Conservation (phyloP, 1,140 invertebrate genomes). For the Theocolax elegans region DNA sequence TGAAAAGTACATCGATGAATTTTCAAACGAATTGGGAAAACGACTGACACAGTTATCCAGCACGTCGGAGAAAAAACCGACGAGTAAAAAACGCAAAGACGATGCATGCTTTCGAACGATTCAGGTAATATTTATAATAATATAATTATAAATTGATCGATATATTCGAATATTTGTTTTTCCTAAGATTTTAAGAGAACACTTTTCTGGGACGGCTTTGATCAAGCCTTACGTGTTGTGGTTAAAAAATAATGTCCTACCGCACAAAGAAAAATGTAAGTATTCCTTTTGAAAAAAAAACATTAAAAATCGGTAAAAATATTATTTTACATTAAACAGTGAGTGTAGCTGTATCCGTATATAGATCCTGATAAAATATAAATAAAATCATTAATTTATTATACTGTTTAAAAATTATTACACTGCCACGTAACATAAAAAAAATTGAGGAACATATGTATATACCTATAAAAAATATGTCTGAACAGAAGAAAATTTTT, state of each 20-base stretch:
- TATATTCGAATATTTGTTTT: no score
- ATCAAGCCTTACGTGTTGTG: constrained; percentile 55
- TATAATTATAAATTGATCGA: not conserved
- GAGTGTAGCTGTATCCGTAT: no score
- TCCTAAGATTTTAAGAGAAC: constrained; percentile 47
- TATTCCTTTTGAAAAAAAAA: not conserved
- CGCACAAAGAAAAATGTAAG: constrained; percentile 40
- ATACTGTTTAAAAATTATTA: no score
- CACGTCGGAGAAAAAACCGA: not conserved
- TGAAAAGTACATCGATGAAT: constrained; percentile 28
- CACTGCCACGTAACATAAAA: no score
- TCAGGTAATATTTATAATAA: constrained; percentile 30
- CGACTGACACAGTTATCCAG: constrained; percentile 7
- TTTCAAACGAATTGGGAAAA: constrained; percentile 27
- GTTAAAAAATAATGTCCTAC: constrained; percentile 49
- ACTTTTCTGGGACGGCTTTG: constrained; percentile 41
- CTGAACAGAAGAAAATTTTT: no score
- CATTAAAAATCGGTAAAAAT: no score
- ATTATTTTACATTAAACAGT: no score
- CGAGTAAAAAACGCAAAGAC: constrained; percentile 22
- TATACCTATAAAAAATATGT: no score
- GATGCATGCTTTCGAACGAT: constrained; percentile 25
- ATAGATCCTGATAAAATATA: no score
- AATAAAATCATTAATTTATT: no score
- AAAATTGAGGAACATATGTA: no score